Conservation (phyloP, 2,888 invertebrate species). For the Bruchidius siliquastri region DNA sequence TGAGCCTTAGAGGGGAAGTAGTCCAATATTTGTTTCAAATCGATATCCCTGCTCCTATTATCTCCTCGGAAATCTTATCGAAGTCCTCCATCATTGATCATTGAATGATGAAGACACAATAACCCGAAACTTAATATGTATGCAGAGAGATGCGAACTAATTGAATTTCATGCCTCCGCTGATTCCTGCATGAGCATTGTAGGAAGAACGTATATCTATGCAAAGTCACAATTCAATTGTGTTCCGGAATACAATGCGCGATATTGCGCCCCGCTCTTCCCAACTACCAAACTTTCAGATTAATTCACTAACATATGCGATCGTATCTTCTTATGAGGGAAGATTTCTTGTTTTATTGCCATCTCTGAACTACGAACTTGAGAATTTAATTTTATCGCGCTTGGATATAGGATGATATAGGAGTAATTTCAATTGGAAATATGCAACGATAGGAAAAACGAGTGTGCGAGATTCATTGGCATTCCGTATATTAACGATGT, state of each 20-base stretch:
- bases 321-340: conserved; percentile 12
- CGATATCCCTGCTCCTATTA: background rate
- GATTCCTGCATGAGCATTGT: conserved; percentile 32
- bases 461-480: background rate
- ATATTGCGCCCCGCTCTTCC: conserved; percentile 34
- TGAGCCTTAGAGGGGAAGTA: too few relatives aligned
- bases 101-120: conserved; percentile 32
- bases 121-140: conserved; percentile 40
- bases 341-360: background rate
- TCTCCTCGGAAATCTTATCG: background rate
- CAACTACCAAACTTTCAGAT: conserved; percentile 42
- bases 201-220: conserved; percentile 39
- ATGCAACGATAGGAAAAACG: background rate
- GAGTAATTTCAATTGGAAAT: background rate
- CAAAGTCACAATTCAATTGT: conserved; percentile 47
- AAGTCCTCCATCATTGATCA: background rate
- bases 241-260: conserved; percentile 34
- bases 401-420: background rate
- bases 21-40: background rate
- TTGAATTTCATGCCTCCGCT: conserved; percentile 38
- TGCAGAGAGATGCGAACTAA: conserved; percentile 37
- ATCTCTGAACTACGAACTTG: background rate
- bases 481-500: background rate
- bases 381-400: background rate
- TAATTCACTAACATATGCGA: conserved; percentile 37